Conservation (phyloP, 2,888 invertebrate genomes). For the Bembecia ichneumoniformis region DNA sequence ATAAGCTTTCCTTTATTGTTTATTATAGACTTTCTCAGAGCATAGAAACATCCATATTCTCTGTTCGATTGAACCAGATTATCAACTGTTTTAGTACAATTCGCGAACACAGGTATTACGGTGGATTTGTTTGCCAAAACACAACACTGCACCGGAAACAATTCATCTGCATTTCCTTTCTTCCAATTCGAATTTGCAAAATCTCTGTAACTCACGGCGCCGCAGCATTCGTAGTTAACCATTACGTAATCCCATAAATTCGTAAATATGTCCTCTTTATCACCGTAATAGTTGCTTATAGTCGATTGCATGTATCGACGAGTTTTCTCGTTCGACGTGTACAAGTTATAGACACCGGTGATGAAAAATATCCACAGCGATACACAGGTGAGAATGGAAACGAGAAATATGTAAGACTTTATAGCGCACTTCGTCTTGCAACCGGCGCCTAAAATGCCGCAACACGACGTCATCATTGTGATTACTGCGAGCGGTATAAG, state of each 20-base stretch:
- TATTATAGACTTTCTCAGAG: slow-evolving; percentile 30
- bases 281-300: slow-evolving; percentile 38
- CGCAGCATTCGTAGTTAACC: slow-evolving; percentile 54
- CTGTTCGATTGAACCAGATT: slow-evolving; percentile 22
- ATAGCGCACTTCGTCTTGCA: slow-evolving; percentile 53
- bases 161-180: slow-evolving; percentile 23
- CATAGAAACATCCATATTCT: slow-evolving; percentile 39
- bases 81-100: slow-evolving; percentile 29
- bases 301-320: slow-evolving; percentile 27
- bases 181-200: slow-evolving; percentile 45
- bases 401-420: slow-evolving; percentile 50
- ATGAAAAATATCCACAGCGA: slow-evolving; percentile 51
- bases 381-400: slow-evolving; percentile 28
- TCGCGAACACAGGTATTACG: slow-evolving; percentile 29
- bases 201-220: slow-evolving; percentile 37
- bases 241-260: slow-evolving; percentile 46
- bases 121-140: slow-evolving; percentile 31
- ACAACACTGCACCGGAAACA: slow-evolving; percentile 52
- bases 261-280: slow-evolving; percentile 45
- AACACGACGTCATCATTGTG: slow-evolving; percentile 50
- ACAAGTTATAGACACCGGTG: slow-evolving; percentile 47
- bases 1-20: slow-evolving; percentile 36
- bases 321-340: slow-evolving; percentile 37
- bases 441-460: slow-evolving; percentile 53
- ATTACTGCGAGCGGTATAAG: slow-evolving; percentile 37